These are phyloP conservation scores for Aporophyla lueneburgensis DNA, from an alignment of 2,888 invertebrate genomes.

Conservation along the genomic window DNA sequence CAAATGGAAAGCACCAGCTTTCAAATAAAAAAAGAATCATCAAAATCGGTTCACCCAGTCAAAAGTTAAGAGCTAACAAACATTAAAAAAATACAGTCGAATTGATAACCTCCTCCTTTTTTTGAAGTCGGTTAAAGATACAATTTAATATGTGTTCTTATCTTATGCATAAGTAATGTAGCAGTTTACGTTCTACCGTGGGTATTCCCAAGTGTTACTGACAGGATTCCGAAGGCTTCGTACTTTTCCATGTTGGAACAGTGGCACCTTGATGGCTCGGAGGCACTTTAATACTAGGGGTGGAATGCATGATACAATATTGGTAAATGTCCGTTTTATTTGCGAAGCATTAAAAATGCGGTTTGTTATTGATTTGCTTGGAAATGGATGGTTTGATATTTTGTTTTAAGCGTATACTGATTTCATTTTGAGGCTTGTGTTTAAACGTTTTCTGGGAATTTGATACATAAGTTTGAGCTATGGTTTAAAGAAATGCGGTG, in stretches of 20 bases:
- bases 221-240: conserved; percentile 17
- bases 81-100: no score
- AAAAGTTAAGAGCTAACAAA: no score
- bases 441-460: neutral
- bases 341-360: conserved; percentile 29
- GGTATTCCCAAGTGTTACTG: conserved; percentile 40
- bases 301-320: conserved; percentile 21
- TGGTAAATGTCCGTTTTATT: conserved; percentile 20
- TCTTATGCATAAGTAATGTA: conserved; percentile 51
- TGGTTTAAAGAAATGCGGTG: neutral
- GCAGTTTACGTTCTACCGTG: conserved; percentile 28
- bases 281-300: conserved; percentile 4
- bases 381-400: neutral
- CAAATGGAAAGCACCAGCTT: no score
- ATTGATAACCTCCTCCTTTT: no score
- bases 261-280: neutral
- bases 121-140: no score
- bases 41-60: no score
- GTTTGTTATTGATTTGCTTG: conserved; percentile 19
- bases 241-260: conserved; percentile 16
- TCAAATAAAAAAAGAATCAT: no score
- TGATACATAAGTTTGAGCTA: neutral
- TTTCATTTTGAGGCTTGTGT: neutral
- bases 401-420: neutral
- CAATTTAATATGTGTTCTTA: conserved; percentile 6